A percentile compares a stretch with the other conserved stretches of the same genome.
phyloP scores from a whole-genome alignment of 2,888 invertebrate genomes.

The Perithous albicinctus region DNA sequence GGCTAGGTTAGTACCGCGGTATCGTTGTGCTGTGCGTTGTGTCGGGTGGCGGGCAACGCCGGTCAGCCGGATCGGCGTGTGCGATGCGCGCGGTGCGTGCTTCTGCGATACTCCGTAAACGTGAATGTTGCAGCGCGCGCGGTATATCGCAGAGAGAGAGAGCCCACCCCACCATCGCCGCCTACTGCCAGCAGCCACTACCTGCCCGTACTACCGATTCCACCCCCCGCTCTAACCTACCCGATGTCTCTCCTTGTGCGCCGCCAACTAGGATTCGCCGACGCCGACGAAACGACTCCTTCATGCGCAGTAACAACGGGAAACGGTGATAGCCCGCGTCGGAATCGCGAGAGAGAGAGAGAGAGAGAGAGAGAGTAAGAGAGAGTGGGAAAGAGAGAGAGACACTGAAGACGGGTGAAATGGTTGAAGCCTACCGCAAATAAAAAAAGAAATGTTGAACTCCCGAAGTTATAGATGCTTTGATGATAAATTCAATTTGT shows the following conservation, averaged over 20 bases:
- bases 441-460: too few species aligned
- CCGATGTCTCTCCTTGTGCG: constrained; percentile 21
- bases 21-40: constrained; percentile 30
- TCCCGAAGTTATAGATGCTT: too few species aligned
- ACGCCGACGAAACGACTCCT: constrained; percentile 30
- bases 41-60: constrained; percentile 20
- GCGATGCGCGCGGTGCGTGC: constrained; percentile 73
- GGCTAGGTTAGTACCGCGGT: constrained; percentile 61
- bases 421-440: too few species aligned
- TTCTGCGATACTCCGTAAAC: constrained; percentile 76
- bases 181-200: constrained; percentile 45
- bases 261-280: constrained; percentile 46
- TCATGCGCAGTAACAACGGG: constrained; percentile 67
- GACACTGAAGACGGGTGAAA: too few species aligned
- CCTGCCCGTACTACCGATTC: constrained; percentile 53
- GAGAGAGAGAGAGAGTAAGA: background rate
- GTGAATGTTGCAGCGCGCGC: constrained; percentile 76
- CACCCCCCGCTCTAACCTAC: constrained; percentile 47
- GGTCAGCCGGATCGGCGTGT: constrained; percentile 58
- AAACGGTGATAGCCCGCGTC: constrained; percentile 68
- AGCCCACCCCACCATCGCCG: constrained; percentile 57
- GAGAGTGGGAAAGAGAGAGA: too few species aligned
- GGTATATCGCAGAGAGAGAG: too few species aligned
- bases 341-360: constrained; percentile 15
- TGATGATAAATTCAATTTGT: too few species aligned